Percentiles rank a stretch among this genome's conserved stretches.
These are phyloP conservation scores for Onychostruthus taczanowskii DNA, from an alignment of 2,113 vertebrate species.

Conservation along the genomic window DNA sequence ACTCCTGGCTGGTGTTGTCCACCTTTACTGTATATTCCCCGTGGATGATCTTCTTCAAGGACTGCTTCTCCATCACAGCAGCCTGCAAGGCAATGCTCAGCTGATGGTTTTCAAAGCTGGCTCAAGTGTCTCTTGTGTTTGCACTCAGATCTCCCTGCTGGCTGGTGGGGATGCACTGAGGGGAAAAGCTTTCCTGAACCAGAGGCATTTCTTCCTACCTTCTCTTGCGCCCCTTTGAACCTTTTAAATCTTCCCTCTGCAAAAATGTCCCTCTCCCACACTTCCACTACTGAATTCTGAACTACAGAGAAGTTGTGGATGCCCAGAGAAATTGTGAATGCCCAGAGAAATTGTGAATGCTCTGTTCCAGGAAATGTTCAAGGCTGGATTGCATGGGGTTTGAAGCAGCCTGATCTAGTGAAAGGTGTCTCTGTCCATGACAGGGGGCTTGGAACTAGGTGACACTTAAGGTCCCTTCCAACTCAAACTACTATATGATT, in stretches of 20 bases:
- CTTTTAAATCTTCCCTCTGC: not conserved
- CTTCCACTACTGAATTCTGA: not conserved
- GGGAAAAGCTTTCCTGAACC: not conserved
- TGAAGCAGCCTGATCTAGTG: not conserved
- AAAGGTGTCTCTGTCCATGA: not conserved
- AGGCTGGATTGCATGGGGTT: not conserved
- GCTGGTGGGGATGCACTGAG: not conserved
- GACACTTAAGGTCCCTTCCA: not conserved
- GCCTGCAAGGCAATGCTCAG: not conserved
- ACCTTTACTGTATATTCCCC: fast-evolving
- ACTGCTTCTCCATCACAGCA: not conserved
- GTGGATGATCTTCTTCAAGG: not conserved
- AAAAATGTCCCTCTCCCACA: not conserved
- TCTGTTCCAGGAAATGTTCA: not conserved
- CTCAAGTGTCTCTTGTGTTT: not conserved
- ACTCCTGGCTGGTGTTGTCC: not conserved
- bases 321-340: not conserved
- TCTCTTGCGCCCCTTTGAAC: not conserved
- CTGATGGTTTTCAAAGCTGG: not conserved
- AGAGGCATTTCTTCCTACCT: not conserved
- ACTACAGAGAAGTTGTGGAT: not conserved
- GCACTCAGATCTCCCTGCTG: not conserved
- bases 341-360: not conserved
- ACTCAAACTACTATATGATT: not conserved
- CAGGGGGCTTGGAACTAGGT: not conserved